phyloP scores from a whole-genome alignment of 2,113 vertebrate species.

The Boulengeromyrus knoepffleri region DNA sequence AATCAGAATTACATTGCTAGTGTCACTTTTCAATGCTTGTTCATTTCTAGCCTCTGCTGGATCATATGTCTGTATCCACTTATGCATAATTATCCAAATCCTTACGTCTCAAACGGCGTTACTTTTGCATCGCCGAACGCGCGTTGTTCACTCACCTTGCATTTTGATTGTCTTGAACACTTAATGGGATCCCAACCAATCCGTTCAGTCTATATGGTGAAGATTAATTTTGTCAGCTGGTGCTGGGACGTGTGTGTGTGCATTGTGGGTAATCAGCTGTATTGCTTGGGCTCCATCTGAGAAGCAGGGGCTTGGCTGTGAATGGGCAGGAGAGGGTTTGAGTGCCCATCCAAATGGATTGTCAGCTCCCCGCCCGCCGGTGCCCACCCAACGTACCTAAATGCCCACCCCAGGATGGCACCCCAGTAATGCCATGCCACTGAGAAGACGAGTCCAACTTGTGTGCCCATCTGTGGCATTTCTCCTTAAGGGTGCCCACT shows the following conservation, averaged over 20 bases:
- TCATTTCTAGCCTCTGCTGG: background rate
- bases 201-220: background rate
- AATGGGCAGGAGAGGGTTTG: background rate
- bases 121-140: background rate
- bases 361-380: background rate
- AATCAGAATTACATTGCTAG: background rate
- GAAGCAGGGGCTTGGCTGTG: background rate
- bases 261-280: background rate
- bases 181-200: background rate
- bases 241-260: background rate
- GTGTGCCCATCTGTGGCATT: background rate
- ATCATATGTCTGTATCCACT: background rate
- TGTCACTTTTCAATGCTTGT: background rate
- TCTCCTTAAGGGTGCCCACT: background rate
- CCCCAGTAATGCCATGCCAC: background rate
- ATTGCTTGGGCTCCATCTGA: background rate
- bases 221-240: background rate
- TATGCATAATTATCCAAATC: background rate
- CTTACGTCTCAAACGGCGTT: background rate
- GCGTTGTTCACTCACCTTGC: background rate
- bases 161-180: background rate
- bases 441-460: background rate
- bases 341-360: background rate
- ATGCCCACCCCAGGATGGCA: background rate
- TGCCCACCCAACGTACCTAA: background rate